Evolutionary conservation across 2,113 vertebrate genomes (phyloP), one percentile per base, ranked within the genome.

Genomic region (Orthonyx spaldingii): DNA sequence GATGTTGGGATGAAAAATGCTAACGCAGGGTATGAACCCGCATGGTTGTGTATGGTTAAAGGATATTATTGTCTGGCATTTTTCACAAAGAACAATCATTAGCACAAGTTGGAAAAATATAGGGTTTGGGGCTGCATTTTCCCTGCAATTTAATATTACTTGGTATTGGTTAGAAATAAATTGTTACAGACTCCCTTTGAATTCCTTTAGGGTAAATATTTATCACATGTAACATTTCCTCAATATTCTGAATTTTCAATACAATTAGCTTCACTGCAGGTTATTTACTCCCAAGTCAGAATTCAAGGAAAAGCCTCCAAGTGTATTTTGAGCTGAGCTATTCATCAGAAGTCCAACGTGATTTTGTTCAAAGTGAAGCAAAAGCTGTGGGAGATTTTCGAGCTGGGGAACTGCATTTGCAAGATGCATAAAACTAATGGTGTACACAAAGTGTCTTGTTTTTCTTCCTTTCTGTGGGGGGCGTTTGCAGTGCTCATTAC

Each of bases 261-360:
- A 96, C 96, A 96, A 96, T 97, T 97, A 97, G 94, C 94, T 93
- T 95, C 97, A 87, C 94, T 93, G 89, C 96, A 95, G 96, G 95
- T 97, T 96, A 91, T 97, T 97, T 96, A 96, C 95, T 96, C 86
- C 91, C 93, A 87, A 97, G 91, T 96, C 96, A 95, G 95, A 96
- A 96, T 94, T 92, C 88, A 95, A 95, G 84, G 80, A 91, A 96
- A 96, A 96, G 94, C 89, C 91, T 89, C 83, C 93, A 76, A 96
- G 94, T 95, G 76, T 69, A 96, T 96, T 96, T 96, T 90, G 89
- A 95, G 85, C 89, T 19, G 47, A 93, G 91, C 91, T 94, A 95
- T 97, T 96, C 93, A 95, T 97, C 96, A 94, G 79, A 71, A 96
- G 94, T 95, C 89, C 95, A 89, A 85, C 55, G 4, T 83, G 92